Evolutionary conservation across 2,113 vertebrate species (phyloP), one percentile per base, ranked within the genome.

Genomic region (Corythornis madagascariensis): DNA sequence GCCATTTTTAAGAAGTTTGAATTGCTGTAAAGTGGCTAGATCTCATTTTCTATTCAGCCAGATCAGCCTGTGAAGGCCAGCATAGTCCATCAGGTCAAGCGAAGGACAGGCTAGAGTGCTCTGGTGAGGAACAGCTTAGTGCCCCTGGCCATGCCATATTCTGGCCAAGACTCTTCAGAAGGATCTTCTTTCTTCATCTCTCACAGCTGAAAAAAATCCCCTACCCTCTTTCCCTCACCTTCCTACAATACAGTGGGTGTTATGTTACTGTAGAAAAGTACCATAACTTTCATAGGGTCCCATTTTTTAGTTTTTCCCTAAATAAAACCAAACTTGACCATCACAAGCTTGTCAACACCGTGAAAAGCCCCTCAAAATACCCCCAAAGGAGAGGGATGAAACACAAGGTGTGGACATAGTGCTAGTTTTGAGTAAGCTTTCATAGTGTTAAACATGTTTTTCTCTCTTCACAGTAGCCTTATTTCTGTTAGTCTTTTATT

Each of bases 1-100:
- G 75, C 35, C 33, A 80, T 94, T 92, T 89, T 74, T 71, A 71
- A 87, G 43, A 87, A 66, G 47, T 33, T 47, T 64, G 43, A 55
- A 69, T 16, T 60, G 26, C 28, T 77, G 55, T 59, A 59, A 35
- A 88, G 35, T 7, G 17, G 47, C 20, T 90, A 73, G 17, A 53
- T 72, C n/a, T 90, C n/a, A 20, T 74, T 59, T 82, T 59, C 21
- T 69, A 21, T 74, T 73, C 64, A 77, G 47, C 19, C 21, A 65
- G 24, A 11, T 65, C 11, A 53, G 28, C 21, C 28, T 71, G 18
- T 11, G 7, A 73, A 77, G 52, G 31, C 33, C 1, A 0, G 26
- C 19, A 9, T 16, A 31, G 81, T 40, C 60, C 40, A 0, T 22
- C 1, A 3, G 66, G 50, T 80, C 40, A 88, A 83, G 28, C 1